Conservation (phyloP, 2,888 invertebrate species). For the Epirrita christyi region DNA sequence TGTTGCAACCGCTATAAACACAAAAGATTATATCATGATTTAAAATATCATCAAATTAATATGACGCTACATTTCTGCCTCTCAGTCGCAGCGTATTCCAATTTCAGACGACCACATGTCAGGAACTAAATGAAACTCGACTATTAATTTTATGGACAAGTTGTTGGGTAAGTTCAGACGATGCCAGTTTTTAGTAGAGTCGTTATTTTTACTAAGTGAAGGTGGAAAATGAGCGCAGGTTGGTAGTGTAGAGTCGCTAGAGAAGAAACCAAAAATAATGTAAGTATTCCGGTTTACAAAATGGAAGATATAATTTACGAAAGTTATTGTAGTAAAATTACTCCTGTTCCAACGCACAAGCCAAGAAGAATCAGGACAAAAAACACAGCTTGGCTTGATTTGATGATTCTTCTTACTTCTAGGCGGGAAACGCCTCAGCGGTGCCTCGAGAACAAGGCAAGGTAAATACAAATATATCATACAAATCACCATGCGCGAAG, state of each 20-base stretch:
- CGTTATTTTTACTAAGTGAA: not conserved
- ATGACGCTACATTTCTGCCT: conserved; percentile 13
- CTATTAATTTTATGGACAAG: conserved; percentile 53
- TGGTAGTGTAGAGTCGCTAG: not conserved
- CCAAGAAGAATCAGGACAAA: no score
- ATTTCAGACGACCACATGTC: conserved; percentile 33
- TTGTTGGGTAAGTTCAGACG: conserved; percentile 29
- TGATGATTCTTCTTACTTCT: no score
- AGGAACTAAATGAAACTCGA: conserved; percentile 44
- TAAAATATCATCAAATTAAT: conserved; percentile 17
- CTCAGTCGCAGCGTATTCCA: conserved; percentile 23
- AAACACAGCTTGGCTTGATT: no score
- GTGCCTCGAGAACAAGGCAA: no score
- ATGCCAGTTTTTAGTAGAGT: conserved; percentile 36
- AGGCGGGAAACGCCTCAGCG: no score
- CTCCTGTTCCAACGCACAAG: no score
- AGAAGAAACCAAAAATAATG: not conserved
- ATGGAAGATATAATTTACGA: no score
- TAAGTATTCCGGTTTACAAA: no score
- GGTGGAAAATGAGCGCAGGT: no score
- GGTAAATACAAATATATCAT: no score
- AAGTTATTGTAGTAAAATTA: no score
- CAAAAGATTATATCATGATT: conserved; percentile 19
- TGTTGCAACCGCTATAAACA: conserved; percentile 3
- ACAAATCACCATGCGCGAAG: not conserved